phyloP scores from a whole-genome alignment of 2,113 vertebrate genomes.

The Zapus hudsonius region DNA sequence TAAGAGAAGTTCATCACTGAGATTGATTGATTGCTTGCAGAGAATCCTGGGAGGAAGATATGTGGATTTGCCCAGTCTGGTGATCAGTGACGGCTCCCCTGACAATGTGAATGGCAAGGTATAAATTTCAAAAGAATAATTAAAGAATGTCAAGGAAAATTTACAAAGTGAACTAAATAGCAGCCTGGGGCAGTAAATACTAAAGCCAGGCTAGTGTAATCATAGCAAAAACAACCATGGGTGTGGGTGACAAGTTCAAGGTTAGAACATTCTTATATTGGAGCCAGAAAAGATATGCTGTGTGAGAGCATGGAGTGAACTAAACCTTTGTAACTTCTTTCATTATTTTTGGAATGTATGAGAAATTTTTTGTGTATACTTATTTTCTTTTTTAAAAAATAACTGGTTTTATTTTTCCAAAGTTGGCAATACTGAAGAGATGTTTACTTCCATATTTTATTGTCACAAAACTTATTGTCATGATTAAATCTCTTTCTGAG shows the following conservation, averaged over 20 bases:
- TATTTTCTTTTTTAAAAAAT: background rate
- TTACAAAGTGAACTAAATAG: rapidly evolving
- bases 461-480: background rate
- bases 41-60: background rate
- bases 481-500: background rate
- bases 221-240: background rate
- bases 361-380: background rate
- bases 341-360: background rate
- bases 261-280: rapidly evolving
- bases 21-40: rapidly evolving
- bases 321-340: background rate
- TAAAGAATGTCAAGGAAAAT: background rate
- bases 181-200: rapidly evolving
- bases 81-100: background rate
- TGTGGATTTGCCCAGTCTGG: rapidly evolving
- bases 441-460: background rate
- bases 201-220: rapidly evolving
- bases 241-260: rapidly evolving
- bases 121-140: background rate
- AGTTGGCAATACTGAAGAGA: background rate
- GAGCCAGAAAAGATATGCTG: too few species aligned
- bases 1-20: rapidly evolving
- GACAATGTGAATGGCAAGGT: too few species aligned
- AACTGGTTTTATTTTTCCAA: background rate
- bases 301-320: too few species aligned